Base-by-base conservation (phyloP, 2,113 vertebrate species). In the Equus quagga region DNA sequence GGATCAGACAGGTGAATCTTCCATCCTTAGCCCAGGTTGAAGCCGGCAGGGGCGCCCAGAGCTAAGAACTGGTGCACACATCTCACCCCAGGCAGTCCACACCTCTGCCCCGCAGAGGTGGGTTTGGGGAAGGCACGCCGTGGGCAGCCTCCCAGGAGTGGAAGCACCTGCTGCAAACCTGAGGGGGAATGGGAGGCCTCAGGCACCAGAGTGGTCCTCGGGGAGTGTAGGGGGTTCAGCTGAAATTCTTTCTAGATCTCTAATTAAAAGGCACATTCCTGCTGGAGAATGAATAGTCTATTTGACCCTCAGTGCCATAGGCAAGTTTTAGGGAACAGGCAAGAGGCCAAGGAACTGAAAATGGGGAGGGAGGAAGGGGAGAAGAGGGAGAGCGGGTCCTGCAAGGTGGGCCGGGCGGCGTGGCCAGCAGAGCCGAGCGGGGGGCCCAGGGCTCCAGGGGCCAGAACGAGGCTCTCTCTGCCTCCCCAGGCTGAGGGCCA, bases 211-310 rank as follows among this genome's bases (percentile, higher is more conserved):
- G 64, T 82, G 79, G 88, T 62, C 21, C 0, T 56, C 33, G 65
- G 67, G 72, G 54, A 54, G 51, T 23, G 0, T 14, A 33, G 58
- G 23, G 84, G 64, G 67, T 94, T 73, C 60, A 19, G 64, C 46
- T 88, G 46, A 92, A 92, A 54, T 89, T 80, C 69, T 76, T 83
- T 92, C 82, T 89, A 89, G 49, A 58, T 95, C 46, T 69, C 82
- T 96, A 95, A 96, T 95, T 93, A 97, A 95, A 98, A 98, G 98
- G 96, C 96, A 97, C 92, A 88, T 81, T 97, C 93, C 64, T 21
- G 44, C 67, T 95, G 56, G 89, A 97, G 78, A 96, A 96, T 62
- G 82, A 78, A 94, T 28, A 94, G 72, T 94, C 67, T 69, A 23
- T 95, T 93, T 96, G 95, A 95, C 72, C 96, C 97, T 97, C 97